These are phyloP conservation scores for Drosophila emarginata DNA, from an alignment of 2,888 invertebrate species.

Conservation along the genomic window DNA sequence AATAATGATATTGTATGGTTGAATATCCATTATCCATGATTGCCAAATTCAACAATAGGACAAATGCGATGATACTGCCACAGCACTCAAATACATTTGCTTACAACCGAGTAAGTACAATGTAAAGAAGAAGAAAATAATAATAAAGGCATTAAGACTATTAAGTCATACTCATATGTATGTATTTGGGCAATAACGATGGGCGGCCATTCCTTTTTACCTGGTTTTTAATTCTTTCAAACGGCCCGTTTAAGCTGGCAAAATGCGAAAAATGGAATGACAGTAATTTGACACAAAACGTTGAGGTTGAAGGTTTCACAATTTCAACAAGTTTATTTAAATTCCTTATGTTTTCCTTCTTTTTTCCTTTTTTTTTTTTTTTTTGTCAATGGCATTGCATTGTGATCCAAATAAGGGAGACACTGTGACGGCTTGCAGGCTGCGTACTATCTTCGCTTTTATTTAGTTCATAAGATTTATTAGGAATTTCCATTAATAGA, in stretches of 20 bases:
- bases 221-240: conserved; percentile 38
- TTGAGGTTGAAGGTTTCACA: conserved; percentile 55
- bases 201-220: conserved; percentile 26
- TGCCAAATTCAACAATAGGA: conserved; percentile 37
- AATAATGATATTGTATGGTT: conserved; percentile 19
- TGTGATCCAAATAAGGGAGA: conserved; percentile 70
- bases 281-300: conserved; percentile 75
- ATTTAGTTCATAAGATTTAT: conserved; percentile 9
- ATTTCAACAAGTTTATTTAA: conserved; percentile 67
- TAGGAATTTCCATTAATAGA: conserved; percentile 7
- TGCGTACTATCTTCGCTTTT: conserved; percentile 23
- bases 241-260: conserved; percentile 26
- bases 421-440: conserved; percentile 24
- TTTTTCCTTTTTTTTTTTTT: not conserved
- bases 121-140: not conserved
- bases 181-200: conserved; percentile 1
- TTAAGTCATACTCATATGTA: conserved; percentile 8
- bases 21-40: conserved; percentile 32
- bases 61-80: conserved; percentile 23
- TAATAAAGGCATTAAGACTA: conserved; percentile 10
- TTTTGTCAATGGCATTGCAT: conserved; percentile 54
- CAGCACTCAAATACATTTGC: conserved; percentile 18
- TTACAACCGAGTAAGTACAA: conserved; percentile 12
- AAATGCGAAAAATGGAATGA: conserved; percentile 55
- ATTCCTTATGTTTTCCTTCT: conserved; percentile 14